phyloP scores from a whole-genome alignment of 2,797 vertebrate species.

The Oreonectes daqikongensis region DNA sequence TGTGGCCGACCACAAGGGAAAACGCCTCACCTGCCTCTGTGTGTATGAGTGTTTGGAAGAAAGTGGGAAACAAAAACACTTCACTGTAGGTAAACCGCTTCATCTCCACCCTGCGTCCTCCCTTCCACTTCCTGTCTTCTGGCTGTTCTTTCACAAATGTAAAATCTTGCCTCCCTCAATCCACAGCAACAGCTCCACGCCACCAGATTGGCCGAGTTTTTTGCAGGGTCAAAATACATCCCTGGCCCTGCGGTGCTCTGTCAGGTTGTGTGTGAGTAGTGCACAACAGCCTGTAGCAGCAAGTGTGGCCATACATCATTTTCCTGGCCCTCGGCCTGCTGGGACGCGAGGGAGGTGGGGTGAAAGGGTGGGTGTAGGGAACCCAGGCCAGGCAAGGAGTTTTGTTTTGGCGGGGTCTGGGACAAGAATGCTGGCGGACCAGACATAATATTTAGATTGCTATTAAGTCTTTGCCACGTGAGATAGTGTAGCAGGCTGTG shows the following conservation, averaged over 20 bases:
- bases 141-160: slow-evolving; percentile 34
- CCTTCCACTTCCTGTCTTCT: slow-evolving; percentile 42
- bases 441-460: slow-evolving; percentile 87
- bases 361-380: slow-evolving; percentile 23
- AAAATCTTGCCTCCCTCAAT: slow-evolving; percentile 16
- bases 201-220: slow-evolving; percentile 1
- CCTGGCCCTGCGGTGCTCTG: slow-evolving; percentile 32
- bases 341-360: slow-evolving; percentile 7
- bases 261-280: slow-evolving; percentile 33
- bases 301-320: slow-evolving; percentile 55
- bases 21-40: slow-evolving; percentile 56
- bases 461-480: slow-evolving; percentile 68
- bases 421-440: slow-evolving; percentile 80
- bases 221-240: slow-evolving; percentile 45
- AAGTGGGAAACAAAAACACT: slow-evolving; percentile 56
- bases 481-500: slow-evolving; percentile 63
- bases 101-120: slow-evolving; percentile 51
- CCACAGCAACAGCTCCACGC: slow-evolving; percentile 1
- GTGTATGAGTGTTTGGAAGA: slow-evolving; percentile 49
- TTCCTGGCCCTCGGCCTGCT: slow-evolving; percentile 63
- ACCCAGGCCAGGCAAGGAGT: slow-evolving; percentile 69
- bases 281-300: slow-evolving; percentile 39
- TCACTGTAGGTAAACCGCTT: slow-evolving; percentile 61
- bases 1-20: slow-evolving; percentile 56
- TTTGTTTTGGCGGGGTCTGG: slow-evolving; percentile 80